Evolutionary conservation across 2,888 invertebrate genomes (phyloP).

Genomic region (Balanococcus diminutus): DNA sequence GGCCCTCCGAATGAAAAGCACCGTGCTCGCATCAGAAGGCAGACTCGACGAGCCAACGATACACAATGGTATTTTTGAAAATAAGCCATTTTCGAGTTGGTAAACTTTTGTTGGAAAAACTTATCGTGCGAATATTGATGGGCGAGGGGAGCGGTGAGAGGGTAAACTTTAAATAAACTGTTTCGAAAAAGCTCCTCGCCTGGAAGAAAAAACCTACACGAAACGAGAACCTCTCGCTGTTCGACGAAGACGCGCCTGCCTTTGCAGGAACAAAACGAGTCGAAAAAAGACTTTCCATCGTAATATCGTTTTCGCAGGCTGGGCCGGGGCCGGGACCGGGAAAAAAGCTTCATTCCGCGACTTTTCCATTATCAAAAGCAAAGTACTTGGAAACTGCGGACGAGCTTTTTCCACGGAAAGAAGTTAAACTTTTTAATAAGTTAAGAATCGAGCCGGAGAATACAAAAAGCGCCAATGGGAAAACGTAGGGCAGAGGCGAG

Average conservation of each 20-base stretch:
- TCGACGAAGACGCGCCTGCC: background rate
- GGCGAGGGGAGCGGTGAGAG: no score
- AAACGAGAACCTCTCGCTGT: background rate
- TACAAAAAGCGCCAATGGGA: conserved; percentile 53
- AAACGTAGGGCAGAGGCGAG: conserved; percentile 20
- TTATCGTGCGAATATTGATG: conserved; percentile 28
- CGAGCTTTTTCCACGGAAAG: conserved; percentile 53
- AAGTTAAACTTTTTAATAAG: conserved; percentile 55
- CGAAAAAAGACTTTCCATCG: conserved; percentile 27
- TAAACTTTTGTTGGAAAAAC: conserved; percentile 28
- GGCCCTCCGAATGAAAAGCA: no score
- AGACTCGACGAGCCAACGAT: background rate
- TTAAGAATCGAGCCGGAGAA: conserved; percentile 50
- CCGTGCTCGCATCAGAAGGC: background rate
- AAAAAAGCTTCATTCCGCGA: conserved; percentile 51
- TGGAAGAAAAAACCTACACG: background rate
- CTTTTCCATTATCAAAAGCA: conserved; percentile 53
- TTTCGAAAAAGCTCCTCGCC: conserved; percentile 16
- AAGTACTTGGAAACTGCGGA: conserved; percentile 54
- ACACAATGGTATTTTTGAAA: conserved; percentile 47
- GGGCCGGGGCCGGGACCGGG: background rate
- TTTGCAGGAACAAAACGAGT: conserved; percentile 15
- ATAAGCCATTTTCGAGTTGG: conserved; percentile 50
- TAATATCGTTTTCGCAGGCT: conserved; percentile 45
- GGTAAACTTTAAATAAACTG: conserved; percentile 46